Percentiles rank a stretch among this genome's conserved stretches.
These are phyloP conservation scores for Hippocampus comes DNA, from an alignment of 2,113 vertebrate genomes.

Conservation along the genomic window DNA sequence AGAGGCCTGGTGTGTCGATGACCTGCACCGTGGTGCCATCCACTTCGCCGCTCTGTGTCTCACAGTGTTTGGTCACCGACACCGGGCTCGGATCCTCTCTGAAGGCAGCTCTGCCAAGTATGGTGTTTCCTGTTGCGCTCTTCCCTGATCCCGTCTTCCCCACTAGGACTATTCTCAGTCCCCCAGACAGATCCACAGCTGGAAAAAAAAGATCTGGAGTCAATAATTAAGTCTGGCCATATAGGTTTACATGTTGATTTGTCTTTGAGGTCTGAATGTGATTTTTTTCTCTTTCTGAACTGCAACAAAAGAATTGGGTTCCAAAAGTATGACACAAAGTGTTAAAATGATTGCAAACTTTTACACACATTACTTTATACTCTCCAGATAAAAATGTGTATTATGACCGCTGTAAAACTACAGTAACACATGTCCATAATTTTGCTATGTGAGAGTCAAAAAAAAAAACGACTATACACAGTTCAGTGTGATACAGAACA, in stretches of 20 bases:
- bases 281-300: not conserved
- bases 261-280: not conserved
- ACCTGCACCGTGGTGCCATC: constrained; percentile 58
- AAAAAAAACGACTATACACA: no score
- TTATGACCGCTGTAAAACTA: not conserved
- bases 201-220: not conserved
- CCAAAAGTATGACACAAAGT: not conserved
- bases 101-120: constrained; percentile 61
- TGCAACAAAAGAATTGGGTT: not conserved
- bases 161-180: constrained; percentile 66
- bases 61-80: constrained; percentile 63
- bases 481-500: no score
- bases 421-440: not conserved
- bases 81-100: constrained; percentile 58
- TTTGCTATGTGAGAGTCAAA: no score
- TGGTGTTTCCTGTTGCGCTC: constrained; percentile 72
- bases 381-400: not conserved
- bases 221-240: not conserved
- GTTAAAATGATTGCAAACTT: no score
- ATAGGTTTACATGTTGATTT: not conserved
- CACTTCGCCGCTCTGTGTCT: constrained; percentile 48
- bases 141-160: constrained; percentile 72
- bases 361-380: no score
- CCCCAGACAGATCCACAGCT: constrained; percentile 55
- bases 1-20: constrained; percentile 72